A percentile compares a stretch with the other conserved stretches of the same genome.
These are phyloP conservation scores for Penaeus indicus DNA, from an alignment of 1,140 invertebrate species.

Conservation along the genomic window DNA sequence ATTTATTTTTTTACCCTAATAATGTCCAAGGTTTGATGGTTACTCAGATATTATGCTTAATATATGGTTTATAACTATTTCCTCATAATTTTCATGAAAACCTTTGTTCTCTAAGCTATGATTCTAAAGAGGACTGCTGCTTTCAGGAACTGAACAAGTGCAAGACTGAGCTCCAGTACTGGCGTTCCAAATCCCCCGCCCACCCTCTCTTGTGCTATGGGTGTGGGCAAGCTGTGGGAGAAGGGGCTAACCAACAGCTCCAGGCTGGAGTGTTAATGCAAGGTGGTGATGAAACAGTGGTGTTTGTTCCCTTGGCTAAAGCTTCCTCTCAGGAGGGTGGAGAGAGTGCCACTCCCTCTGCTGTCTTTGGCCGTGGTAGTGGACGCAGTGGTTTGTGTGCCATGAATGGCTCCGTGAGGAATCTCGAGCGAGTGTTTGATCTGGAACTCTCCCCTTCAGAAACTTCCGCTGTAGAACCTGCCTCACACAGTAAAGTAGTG, in stretches of 20 bases:
- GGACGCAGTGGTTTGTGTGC: conserved; percentile 44
- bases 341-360: conserved; percentile 35
- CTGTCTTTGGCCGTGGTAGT: conserved; percentile 13
- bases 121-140: neutral
- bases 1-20: no score
- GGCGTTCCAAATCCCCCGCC: conserved; percentile 87
- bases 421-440: conserved; percentile 45
- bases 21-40: no score
- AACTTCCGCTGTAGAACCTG: conserved; percentile 18
- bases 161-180: conserved; percentile 90
- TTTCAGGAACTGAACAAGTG: conserved; percentile 87
- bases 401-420: conserved; percentile 38
- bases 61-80: neutral
- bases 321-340: conserved; percentile 48
- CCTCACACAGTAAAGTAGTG: neutral
- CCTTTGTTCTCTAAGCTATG: no score
- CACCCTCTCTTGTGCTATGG: conserved; percentile 66
- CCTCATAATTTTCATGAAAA: neutral
- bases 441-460: neutral
- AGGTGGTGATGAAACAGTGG: conserved; percentile 51
- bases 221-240: conserved; percentile 51
- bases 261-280: conserved; percentile 47
- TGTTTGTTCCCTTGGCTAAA: conserved; percentile 50
- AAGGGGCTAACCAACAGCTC: conserved; percentile 46
- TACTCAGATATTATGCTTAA: no score